Evolutionary conservation across 23 tunicate genomes (phyloP).

Genomic region (Phallusia fumigata): DNA sequence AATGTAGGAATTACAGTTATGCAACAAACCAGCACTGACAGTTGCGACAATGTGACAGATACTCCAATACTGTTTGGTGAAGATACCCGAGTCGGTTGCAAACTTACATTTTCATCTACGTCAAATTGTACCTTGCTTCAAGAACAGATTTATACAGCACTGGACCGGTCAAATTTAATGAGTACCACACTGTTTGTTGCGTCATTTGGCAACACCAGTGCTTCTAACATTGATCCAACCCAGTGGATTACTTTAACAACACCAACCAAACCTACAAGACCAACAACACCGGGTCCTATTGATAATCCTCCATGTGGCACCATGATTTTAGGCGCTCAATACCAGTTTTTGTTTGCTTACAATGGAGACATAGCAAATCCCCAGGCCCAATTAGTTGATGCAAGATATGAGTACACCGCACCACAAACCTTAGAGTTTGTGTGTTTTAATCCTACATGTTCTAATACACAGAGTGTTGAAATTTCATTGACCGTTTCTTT

Average conservation of each 20-base stretch:
- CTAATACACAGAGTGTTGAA: conserved; percentile 41
- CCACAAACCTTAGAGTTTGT: conserved; percentile 31
- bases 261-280: too few species aligned
- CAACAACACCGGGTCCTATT: neutral
- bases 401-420: conserved; percentile 20
- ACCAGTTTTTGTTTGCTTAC: conserved; percentile 59
- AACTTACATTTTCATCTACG: neutral
- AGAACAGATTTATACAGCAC: neutral
- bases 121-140: neutral
- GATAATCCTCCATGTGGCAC: conserved; percentile 22
- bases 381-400: conserved; percentile 61
- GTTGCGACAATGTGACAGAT: neutral
- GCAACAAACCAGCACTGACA: neutral
- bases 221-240: neutral
- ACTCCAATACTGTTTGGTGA: conserved; percentile 19
- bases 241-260: conserved; percentile 34
- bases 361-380: conserved; percentile 57
- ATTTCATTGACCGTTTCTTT: conserved; percentile 59
- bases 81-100: conserved; percentile 11
- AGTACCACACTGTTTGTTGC: conserved; percentile 18
- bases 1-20: conserved; percentile 26
- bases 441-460: conserved; percentile 33
- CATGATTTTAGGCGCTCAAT: conserved; percentile 25
- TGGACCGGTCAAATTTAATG: neutral
- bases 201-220: conserved; percentile 52